Evolutionary conservation across 2,888 invertebrate genomes (phyloP).

Genomic region (Glomeris marginata): DNA sequence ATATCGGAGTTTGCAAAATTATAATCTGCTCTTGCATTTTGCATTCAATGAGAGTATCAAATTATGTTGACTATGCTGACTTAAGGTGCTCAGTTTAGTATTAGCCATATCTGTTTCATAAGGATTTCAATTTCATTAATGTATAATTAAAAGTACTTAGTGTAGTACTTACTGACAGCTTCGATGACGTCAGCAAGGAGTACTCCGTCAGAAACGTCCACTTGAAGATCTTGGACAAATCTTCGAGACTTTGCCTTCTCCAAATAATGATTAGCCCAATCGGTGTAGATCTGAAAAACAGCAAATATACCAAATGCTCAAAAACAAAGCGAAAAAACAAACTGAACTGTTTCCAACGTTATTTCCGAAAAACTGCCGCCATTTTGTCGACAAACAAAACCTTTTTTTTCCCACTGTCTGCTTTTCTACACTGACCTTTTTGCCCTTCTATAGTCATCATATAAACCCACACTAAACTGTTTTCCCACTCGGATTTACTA

Average conservation of each 20-base stretch:
- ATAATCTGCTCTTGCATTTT: not conserved
- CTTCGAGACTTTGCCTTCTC: constrained; percentile 77
- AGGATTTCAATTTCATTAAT: not conserved
- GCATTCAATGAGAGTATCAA: not conserved
- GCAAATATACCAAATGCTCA: constrained; percentile 11
- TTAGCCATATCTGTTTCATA: not conserved
- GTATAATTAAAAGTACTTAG: not conserved
- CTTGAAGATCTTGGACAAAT: constrained; percentile 69
- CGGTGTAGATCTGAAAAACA: constrained; percentile 73
- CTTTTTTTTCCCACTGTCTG: too few relatives aligned
- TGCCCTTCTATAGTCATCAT: too few relatives aligned
- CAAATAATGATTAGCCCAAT: constrained; percentile 96
- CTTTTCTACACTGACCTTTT: too few relatives aligned
- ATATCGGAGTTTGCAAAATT: not conserved
- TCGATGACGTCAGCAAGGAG: constrained; percentile 86
- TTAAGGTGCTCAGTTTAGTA: not conserved
- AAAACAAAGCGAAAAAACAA: too few relatives aligned
- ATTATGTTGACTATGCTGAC: not conserved
- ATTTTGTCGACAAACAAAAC: too few relatives aligned
- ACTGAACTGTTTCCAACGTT: too few relatives aligned
- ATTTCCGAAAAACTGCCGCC: too few relatives aligned
- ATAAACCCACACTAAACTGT: too few relatives aligned
- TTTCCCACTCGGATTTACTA: too few relatives aligned
- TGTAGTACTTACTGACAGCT: constrained; percentile 67
- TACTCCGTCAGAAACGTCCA: constrained; percentile 83